These are phyloP conservation scores for Drosophila arawakana DNA, from an alignment of 1,140 invertebrate genomes.

Conservation along the genomic window DNA sequence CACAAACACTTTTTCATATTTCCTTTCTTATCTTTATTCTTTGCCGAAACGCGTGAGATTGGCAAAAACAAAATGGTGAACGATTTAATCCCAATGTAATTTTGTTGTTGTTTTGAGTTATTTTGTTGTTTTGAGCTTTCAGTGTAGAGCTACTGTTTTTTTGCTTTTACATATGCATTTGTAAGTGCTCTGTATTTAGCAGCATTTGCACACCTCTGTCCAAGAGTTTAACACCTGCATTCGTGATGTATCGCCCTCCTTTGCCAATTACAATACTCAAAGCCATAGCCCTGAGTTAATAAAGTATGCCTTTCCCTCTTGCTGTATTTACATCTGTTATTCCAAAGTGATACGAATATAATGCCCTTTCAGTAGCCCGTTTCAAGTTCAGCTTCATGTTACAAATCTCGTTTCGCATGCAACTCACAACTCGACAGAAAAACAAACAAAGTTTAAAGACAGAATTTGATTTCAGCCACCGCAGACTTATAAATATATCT, in stretches of 20 bases:
- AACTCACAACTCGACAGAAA: slow-evolving; percentile 20
- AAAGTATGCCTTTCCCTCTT: slow-evolving; percentile 13
- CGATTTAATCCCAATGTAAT: too few species aligned
- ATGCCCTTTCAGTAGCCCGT: slow-evolving; percentile 5
- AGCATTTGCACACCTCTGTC: too few species aligned
- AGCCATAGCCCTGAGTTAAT: neutral
- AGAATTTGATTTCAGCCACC: slow-evolving; percentile 2
- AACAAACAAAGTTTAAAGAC: slow-evolving; percentile 4
- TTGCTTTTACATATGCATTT: too few species aligned
- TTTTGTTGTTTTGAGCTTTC: too few species aligned
- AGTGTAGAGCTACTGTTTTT: too few species aligned
- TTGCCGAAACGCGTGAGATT: too few species aligned
- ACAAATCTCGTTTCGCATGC: slow-evolving; percentile 29
- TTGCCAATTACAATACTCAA: neutral
- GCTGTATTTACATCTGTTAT: neutral
- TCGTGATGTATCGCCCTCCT: neutral
- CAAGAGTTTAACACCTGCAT: too few species aligned
- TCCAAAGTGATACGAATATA: neutral
- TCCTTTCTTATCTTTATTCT: too few species aligned
- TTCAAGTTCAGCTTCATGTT: slow-evolving; percentile 40
- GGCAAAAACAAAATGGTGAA: too few species aligned
- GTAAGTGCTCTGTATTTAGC: too few species aligned
- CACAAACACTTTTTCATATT: too few species aligned
- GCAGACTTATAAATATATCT: neutral
- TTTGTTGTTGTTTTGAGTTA: too few species aligned